phyloP scores from a whole-genome alignment of 2,888 invertebrate species.

The Sepioteuthis lessoniana region DNA sequence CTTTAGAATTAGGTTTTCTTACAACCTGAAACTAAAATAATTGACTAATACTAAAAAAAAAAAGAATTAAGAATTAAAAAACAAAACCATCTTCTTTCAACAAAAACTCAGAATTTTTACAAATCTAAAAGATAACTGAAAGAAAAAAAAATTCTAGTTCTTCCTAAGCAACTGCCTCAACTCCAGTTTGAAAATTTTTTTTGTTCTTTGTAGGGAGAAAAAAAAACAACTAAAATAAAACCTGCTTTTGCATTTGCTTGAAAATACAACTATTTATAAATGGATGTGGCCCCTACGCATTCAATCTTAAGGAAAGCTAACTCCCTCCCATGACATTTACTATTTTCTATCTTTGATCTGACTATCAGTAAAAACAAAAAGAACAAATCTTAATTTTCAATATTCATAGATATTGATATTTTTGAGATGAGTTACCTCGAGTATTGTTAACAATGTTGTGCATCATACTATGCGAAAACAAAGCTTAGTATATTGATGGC shows the following conservation, averaged over 20 bases:
- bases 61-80: no score
- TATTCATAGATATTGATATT: background rate
- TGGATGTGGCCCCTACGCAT: background rate
- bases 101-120: no score
- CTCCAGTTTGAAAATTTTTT: background rate
- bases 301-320: background rate
- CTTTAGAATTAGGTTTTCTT: background rate
- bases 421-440: no score
- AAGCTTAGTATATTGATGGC: background rate
- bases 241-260: background rate
- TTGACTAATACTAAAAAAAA: no score
- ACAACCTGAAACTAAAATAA: background rate
- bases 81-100: background rate
- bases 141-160: background rate
- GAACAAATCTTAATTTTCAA: background rate
- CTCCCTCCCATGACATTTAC: background rate
- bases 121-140: no score
- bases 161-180: background rate
- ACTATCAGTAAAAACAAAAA: background rate
- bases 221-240: background rate
- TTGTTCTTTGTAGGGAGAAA: background rate
- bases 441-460: no score
- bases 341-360: background rate
- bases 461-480: background rate
- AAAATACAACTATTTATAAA: background rate